These are phyloP conservation scores for Alexandromys fortis DNA, from an alignment of 2,113 vertebrate species.

Conservation along the genomic window DNA sequence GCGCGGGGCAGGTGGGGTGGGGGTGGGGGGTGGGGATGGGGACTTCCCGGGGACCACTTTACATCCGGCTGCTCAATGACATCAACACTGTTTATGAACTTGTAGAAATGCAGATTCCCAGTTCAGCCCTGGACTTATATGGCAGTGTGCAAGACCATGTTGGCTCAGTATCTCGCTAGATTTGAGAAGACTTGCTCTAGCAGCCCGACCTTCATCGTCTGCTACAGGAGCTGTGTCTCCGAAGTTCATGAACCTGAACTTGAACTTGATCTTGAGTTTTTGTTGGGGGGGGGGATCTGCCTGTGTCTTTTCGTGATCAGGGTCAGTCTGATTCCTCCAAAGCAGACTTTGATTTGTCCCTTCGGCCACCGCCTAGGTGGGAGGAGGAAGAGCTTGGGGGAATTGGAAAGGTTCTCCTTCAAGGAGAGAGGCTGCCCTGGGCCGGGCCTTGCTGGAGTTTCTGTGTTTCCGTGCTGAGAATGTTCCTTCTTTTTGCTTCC, in stretches of 20 bases:
- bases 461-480: background rate
- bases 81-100: background rate
- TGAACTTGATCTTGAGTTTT: background rate
- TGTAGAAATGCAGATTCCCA: background rate
- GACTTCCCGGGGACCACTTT: background rate
- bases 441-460: background rate
- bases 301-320: background rate
- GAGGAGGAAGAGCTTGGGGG: background rate
- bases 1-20: background rate
- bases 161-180: background rate
- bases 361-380: background rate
- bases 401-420: background rate
- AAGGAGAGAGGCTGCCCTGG: background rate
- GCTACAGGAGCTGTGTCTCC: background rate
- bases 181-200: background rate
- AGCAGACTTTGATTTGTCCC: background rate
- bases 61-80: fast-evolving
- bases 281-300: background rate
- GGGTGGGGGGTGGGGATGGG: background rate
- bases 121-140: background rate
- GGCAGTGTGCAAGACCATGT: background rate
- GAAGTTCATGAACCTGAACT: background rate
- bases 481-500: background rate
- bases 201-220: background rate
- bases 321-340: background rate